These are phyloP conservation scores for Formica selysi DNA, from an alignment of 1,140 invertebrate species.

Conservation along the genomic window DNA sequence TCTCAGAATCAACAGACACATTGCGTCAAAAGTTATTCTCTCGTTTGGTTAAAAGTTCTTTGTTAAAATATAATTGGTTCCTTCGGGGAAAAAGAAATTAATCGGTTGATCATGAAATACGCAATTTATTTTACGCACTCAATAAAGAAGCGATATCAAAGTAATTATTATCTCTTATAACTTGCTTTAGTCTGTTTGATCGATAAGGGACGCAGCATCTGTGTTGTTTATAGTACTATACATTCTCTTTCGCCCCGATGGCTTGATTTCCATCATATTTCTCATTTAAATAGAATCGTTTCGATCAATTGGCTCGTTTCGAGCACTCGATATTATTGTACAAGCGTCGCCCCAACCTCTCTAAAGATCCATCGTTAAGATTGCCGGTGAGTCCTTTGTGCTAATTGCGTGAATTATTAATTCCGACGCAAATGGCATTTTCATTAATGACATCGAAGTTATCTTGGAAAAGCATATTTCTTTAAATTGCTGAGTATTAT, in stretches of 20 bases:
- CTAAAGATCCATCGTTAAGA: conserved; percentile 28
- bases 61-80: neutral
- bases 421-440: conserved; percentile 17
- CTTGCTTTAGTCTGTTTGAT: neutral
- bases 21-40: neutral
- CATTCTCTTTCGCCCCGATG: conserved; percentile 1
- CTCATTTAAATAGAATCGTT: conserved; percentile 39
- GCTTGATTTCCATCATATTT: conserved; percentile 40
- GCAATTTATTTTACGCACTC: neutral
- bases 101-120: neutral
- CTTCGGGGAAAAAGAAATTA: neutral
- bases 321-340: conserved; percentile 35
- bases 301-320: conserved; percentile 8
- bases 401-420: conserved; percentile 28
- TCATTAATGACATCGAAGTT: conserved; percentile 12
- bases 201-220: neutral
- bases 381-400: neutral
- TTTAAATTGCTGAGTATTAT: neutral
- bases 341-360: neutral
- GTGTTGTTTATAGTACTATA: neutral
- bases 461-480: neutral
- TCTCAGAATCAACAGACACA: neutral
- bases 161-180: conserved; percentile 19
- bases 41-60: neutral
- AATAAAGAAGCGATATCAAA: neutral